These are phyloP conservation scores for Lasioglossum marginatum DNA, from an alignment of 2,888 invertebrate species.

Conservation along the genomic window DNA sequence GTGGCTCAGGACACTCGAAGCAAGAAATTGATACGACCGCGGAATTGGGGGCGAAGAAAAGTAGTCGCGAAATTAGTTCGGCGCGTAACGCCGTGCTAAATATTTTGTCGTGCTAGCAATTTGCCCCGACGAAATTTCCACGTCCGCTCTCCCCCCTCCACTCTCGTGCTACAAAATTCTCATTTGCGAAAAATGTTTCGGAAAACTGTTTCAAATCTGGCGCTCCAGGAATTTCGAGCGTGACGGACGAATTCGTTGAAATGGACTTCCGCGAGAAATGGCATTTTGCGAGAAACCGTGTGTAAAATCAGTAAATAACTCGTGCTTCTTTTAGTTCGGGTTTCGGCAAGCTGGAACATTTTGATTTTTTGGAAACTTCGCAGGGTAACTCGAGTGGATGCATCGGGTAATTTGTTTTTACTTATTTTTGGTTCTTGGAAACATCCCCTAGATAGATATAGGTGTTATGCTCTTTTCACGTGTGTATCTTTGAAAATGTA, in stretches of 20 bases:
- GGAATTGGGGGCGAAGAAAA: conserved; percentile 20
- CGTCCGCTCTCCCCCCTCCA: neutral
- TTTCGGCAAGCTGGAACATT: neutral
- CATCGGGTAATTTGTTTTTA: neutral
- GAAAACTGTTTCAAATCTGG: neutral
- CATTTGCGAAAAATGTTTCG: conserved; percentile 14
- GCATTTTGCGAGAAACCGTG: neutral
- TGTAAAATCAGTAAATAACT: neutral
- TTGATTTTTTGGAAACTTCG: neutral
- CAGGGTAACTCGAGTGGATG: neutral
- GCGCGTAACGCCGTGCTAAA: conserved; percentile 21
- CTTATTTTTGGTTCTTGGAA: neutral
- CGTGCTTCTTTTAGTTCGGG: neutral
- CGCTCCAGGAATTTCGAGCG: neutral
- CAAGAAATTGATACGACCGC: conserved; percentile 41
- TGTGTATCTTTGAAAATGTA: neutral
- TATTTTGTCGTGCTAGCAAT: conserved; percentile 34
- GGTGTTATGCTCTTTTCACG: neutral
- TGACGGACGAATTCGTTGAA: neutral
- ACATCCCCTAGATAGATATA: neutral
- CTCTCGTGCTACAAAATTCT: neutral
- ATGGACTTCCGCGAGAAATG: neutral
- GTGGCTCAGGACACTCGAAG: neutral
- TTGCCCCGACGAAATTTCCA: conserved; percentile 3
- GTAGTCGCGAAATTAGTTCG: conserved; percentile 39